Percentiles rank a stretch among this genome's conserved stretches.
These are phyloP conservation scores for Orchestia grillus DNA, from an alignment of 1,140 invertebrate species.

Conservation along the genomic window DNA sequence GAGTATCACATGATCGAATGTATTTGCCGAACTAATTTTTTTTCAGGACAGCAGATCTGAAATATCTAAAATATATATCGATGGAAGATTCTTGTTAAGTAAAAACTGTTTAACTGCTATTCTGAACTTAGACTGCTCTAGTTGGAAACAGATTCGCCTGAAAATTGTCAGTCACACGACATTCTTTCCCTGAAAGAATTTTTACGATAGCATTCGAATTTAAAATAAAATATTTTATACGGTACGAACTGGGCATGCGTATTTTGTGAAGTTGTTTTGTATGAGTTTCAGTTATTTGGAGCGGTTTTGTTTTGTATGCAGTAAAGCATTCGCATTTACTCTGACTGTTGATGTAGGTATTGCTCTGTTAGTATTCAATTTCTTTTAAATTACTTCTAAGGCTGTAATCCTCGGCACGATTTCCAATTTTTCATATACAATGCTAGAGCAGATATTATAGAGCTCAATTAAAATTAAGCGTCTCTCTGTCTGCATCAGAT, in stretches of 20 bases:
- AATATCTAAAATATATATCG: not conserved
- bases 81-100: not conserved
- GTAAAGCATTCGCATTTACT: not conserved
- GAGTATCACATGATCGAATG: not conserved
- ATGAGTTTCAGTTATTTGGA: not conserved
- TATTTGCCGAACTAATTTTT: not conserved
- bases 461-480: not conserved
- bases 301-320: not conserved
- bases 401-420: not conserved
- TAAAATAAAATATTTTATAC: not conserved
- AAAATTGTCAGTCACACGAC: not conserved
- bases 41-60: not conserved
- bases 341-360: not conserved
- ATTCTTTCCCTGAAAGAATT: not conserved
- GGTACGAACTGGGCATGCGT: not conserved
- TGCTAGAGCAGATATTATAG: not conserved
- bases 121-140: not conserved
- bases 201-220: not conserved
- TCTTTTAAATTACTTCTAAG: not conserved
- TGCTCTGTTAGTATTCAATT: not conserved
- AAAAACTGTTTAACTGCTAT: not conserved
- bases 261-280: not conserved
- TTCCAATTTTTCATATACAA: not conserved
- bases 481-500: not conserved
- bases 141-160: not conserved